Percentiles rank a stretch among this genome's conserved stretches.
Evolutionary conservation across 92 coral and sea anemone species (phyloP).

Genomic region (Porites lobata): DNA sequence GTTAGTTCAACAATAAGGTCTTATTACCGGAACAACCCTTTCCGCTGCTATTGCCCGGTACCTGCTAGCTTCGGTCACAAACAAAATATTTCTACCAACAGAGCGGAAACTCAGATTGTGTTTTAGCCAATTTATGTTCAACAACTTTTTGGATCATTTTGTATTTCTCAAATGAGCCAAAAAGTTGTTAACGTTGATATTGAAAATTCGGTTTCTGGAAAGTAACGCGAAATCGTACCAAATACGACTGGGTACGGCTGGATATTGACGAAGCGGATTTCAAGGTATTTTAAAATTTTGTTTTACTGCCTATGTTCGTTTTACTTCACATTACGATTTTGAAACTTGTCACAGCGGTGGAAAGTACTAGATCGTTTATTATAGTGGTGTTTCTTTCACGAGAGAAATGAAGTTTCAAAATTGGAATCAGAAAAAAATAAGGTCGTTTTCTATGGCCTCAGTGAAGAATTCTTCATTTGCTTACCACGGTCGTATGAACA

Average conservation of each 20-base stretch:
- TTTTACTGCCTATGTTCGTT: neutral
- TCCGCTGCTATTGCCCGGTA: conserved; percentile 21
- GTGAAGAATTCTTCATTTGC: too few relatives aligned
- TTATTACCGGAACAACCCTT: neutral
- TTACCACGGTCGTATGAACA: too few relatives aligned
- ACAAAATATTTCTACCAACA: neutral
- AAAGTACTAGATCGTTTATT: neutral
- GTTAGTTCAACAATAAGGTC: neutral
- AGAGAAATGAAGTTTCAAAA: too few relatives aligned
- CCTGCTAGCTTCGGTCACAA: conserved; percentile 5
- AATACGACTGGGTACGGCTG: neutral
- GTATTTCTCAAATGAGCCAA: too few relatives aligned
- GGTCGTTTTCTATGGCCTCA: too few relatives aligned
- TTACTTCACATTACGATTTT: neutral
- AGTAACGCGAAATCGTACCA: too few relatives aligned
- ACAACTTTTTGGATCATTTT: neutral
- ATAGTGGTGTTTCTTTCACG: neutral
- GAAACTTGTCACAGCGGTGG: neutral
- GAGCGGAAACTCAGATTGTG: neutral
- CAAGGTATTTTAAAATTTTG: conserved; percentile 1
- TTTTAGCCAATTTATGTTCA: neutral
- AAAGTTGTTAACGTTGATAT: too few relatives aligned
- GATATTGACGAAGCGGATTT: neutral
- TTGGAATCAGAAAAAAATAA: too few relatives aligned
- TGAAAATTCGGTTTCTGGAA: neutral